phyloP scores from a whole-genome alignment of 2,113 vertebrate genomes.

The Tragelaphus scriptus region DNA sequence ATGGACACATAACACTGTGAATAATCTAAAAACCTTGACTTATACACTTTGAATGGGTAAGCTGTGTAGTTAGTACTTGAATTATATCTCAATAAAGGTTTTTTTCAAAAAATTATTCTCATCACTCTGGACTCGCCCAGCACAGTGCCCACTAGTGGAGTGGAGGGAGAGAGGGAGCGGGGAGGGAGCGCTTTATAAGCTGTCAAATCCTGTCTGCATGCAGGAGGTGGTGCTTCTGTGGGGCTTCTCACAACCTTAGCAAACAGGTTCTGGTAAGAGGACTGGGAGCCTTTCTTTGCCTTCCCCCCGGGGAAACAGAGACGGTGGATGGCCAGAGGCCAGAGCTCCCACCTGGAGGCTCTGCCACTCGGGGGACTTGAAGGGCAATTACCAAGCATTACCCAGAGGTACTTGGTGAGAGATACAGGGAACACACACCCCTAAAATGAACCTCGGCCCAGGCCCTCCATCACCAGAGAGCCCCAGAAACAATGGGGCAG shows the following conservation, averaged over 20 bases:
- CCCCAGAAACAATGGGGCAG: not conserved
- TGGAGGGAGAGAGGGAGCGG: not conserved
- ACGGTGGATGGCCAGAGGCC: not conserved
- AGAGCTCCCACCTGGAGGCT: not conserved
- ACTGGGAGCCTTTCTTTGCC: not conserved
- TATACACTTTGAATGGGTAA: not conserved
- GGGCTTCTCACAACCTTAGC: not conserved
- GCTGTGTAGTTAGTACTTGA: not conserved
- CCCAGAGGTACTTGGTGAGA: not conserved
- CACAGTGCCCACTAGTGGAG: rapidly evolving
- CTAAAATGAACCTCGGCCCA: not conserved
- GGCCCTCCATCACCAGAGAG: not conserved
- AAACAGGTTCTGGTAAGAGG: not conserved
- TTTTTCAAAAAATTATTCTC: not conserved
- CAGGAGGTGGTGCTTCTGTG: not conserved
- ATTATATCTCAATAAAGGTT: not conserved
- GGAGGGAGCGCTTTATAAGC: no score
- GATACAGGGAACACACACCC: not conserved
- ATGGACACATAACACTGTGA: no score
- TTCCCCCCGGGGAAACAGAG: not conserved
- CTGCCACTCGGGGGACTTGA: not conserved
- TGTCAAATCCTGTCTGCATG: not conserved
- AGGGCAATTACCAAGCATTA: not conserved
- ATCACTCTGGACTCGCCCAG: not conserved
- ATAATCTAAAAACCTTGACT: not conserved